Evolutionary conservation across 2,113 vertebrate species (phyloP).

Genomic region (human (Homo sapiens)): DNA sequence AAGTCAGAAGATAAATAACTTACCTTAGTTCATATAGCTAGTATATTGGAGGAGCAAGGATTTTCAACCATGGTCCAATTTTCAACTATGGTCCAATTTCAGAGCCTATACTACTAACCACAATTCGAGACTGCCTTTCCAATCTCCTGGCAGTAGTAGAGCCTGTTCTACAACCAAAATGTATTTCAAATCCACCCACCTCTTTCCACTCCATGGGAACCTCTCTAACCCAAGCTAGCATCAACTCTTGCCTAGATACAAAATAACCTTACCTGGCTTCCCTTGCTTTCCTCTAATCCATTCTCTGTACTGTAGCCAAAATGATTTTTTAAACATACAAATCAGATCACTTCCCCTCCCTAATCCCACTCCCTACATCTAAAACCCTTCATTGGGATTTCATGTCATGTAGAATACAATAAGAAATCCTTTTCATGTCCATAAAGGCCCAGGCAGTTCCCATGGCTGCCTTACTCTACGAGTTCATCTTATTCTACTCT

Average conservation of each 20-base stretch:
- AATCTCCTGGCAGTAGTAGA: neutral
- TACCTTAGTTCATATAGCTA: neutral
- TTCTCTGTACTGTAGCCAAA: neutral
- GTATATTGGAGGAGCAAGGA: neutral
- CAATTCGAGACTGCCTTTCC: neutral
- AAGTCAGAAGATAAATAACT: neutral
- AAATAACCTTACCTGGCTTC: neutral
- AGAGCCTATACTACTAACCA: neutral
- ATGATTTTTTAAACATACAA: neutral
- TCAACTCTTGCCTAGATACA: neutral
- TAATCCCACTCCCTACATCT: neutral
- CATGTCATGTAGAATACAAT: neutral
- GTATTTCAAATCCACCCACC: neutral
- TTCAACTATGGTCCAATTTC: neutral
- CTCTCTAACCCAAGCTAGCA: neutral
- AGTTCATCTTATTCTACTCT: no score
- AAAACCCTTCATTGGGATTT: neutral
- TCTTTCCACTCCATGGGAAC: neutral
- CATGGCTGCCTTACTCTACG: neutral
- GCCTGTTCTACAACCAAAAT: neutral
- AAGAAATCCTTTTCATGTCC: neutral
- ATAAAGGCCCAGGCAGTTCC: neutral
- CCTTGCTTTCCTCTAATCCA: neutral
- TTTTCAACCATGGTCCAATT: neutral
- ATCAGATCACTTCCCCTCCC: neutral